Evolutionary conservation across 1,140 invertebrate species (phyloP).

Genomic region (Aleiodes sp.): DNA sequence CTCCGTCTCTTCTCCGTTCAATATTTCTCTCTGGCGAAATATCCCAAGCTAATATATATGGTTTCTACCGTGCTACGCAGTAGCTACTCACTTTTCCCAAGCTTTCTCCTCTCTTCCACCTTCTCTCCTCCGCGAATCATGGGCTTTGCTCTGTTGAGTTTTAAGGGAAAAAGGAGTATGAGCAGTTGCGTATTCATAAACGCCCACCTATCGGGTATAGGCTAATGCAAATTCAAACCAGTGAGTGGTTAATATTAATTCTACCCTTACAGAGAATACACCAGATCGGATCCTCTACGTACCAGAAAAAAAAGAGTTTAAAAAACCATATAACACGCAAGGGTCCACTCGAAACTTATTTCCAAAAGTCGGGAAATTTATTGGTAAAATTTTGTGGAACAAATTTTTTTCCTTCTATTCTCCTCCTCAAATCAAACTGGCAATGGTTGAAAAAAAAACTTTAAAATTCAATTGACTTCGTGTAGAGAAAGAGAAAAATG

Average conservation of each 20-base stretch:
- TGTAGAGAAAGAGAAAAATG: too few relatives aligned
- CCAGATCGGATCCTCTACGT: slow-evolving; percentile 40
- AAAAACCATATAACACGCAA: not conserved
- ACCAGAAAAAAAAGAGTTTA: too few relatives aligned
- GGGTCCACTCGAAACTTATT: slow-evolving; percentile 12
- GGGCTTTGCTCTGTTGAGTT: slow-evolving; percentile 4
- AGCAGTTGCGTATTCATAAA: slow-evolving; percentile 47
- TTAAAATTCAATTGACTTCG: not conserved
- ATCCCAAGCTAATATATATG: slow-evolving; percentile 63
- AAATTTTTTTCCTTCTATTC: not conserved
- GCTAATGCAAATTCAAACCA: slow-evolving; percentile 56
- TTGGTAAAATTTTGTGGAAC: slow-evolving; percentile 39
- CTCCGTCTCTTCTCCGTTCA: slow-evolving; percentile 58
- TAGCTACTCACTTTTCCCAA: slow-evolving; percentile 37
- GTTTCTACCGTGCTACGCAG: slow-evolving; percentile 52
- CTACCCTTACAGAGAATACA: slow-evolving; percentile 39
- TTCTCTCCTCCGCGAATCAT: not conserved
- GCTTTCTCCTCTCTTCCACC: not conserved
- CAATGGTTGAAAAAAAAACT: not conserved
- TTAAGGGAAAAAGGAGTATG: slow-evolving; percentile 44
- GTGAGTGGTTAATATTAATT: slow-evolving; percentile 55
- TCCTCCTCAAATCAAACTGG: not conserved
- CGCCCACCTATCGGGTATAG: slow-evolving; percentile 39
- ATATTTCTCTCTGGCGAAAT: slow-evolving; percentile 62
- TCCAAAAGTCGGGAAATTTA: not conserved